Evolutionary conservation across 2,113 vertebrate genomes (phyloP), one percentile per base, ranked within the genome.

Genomic region (Planiliza haematocheilus): DNA sequence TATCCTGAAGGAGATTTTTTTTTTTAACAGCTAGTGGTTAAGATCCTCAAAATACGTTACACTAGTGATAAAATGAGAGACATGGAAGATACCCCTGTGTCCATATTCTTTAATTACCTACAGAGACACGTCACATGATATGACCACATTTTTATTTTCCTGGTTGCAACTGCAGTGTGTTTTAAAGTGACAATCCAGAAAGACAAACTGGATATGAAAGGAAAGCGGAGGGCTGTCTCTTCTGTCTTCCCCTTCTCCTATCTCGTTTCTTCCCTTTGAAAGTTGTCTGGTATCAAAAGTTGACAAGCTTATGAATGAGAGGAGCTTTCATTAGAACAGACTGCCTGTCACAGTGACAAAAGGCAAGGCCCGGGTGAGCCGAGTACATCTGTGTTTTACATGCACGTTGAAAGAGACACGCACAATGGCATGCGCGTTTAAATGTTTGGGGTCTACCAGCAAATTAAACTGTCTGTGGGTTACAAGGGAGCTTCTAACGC

Each of bases 331-430:
- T 91, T 84, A 82, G 80, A 88, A 82, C 41, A 45, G 90, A 89
- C 90, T 87, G 72, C 58, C 85, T 91, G 82, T 92, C 90, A 89
- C 77, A 17, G 62, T 57, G 83, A 91, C 82, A 93, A 91, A 91
- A 86, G 60, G 81, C 79, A 42, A 56, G 76, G 72, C 39, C 62
- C 88, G 45, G 36, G 52, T 69, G 65, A 64, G 38, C 16, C 43
- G 49, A 56, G 66, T 21, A 21, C 4, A 18, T 18, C 36, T 46
- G 57, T 71, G 61, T 45, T 69, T 68, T 64, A 70, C 61, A 70
- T 45, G 50, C 53, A 61, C 9, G 3, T 42, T 62, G 42, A 55
- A 73, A 75, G 57, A 63, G 42, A 61, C 81, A 34, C 10, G 37
- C 36, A 53, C 16, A 42, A 3, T 20, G 60, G 42, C 57, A 30